Conservation (phyloP, 2,888 invertebrate species). For the Thereva nobilitata region DNA sequence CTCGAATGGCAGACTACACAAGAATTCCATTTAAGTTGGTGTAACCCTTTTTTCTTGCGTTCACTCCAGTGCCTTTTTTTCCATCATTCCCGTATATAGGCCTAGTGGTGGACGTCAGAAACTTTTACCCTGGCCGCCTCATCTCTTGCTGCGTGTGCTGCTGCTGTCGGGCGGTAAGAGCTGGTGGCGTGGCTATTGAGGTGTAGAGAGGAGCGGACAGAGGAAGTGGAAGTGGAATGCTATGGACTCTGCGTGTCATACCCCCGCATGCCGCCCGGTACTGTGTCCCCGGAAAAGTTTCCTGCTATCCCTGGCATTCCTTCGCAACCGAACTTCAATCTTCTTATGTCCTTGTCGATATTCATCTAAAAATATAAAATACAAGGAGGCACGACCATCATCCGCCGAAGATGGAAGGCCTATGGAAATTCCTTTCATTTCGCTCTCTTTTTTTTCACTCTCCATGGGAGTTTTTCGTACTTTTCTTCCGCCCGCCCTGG, state of each 20-base stretch:
- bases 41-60: slow-evolving; percentile 42
- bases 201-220: neutral
- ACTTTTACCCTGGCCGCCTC: slow-evolving; percentile 5
- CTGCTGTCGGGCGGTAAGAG: too few species aligned
- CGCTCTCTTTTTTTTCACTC: slow-evolving; percentile 16
- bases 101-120: slow-evolving; percentile 18
- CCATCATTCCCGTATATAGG: slow-evolving; percentile 5
- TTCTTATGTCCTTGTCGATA: slow-evolving; percentile 33
- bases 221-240: slow-evolving; percentile 1
- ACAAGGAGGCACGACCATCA: slow-evolving; percentile 30
- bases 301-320: slow-evolving; percentile 22
- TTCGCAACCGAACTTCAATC: slow-evolving; percentile 33
- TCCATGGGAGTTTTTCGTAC: slow-evolving; percentile 5
- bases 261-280: neutral
- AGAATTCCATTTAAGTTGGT: slow-evolving; percentile 44
- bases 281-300: neutral
- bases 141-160: too few species aligned
- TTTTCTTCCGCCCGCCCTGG: slow-evolving; percentile 13
- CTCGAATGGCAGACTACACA: slow-evolving; percentile 43
- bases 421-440: slow-evolving; percentile 34
- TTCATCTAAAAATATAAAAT: slow-evolving; percentile 33
- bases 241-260: slow-evolving; percentile 17
- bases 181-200: too few species aligned
- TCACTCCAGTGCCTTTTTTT: slow-evolving; percentile 15
- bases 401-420: slow-evolving; percentile 28